Base-by-base conservation (phyloP, 2,888 invertebrate species). In the Tetragonisca angustula region DNA sequence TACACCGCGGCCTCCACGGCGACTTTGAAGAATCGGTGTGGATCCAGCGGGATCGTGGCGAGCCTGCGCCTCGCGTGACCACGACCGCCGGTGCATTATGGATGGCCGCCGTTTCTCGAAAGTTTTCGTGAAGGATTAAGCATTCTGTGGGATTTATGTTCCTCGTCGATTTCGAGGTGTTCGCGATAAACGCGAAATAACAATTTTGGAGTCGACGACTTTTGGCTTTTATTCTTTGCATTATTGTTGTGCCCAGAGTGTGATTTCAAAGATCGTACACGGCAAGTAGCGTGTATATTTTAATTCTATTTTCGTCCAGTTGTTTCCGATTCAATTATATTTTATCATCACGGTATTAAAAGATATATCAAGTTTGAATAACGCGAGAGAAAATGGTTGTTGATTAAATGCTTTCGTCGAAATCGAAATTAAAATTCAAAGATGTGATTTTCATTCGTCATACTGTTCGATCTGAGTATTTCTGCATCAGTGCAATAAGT, bases 1-100 rank as follows among this genome's bases (percentile, higher is more conserved):
- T 74, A 86, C 62, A 59, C 68, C 71, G 52, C 76, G 77, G 56
- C 59, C 65, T 61, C 79, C 65, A 49, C 56, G 24, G 52, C 49
- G 65, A 75, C 75, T 81, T 88, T 71, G 70, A 88, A 87, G 77
- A 64, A 81, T 83, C 77, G 81, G 32, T 56, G 77, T 15, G 70
- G 73, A 70, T 74, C 59, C 83, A 15, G 52, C 50, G 21, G 71
- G 67, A 79, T 69, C 59, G 32, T 4, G 43, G 70, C 36, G 64
- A 27, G 32, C 5, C 32, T 64, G 13, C 13, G 21, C 27, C 43
- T 36, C 59, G 59, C 52, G 59, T 56, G 54, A 50, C 49, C 21
- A 62, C 27, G 2, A 19, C 19, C 83, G 64, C 68, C 52, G 64
- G 76, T 84, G 80, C 84, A 59, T 24, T 84, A 84, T 81, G 78